These are phyloP conservation scores for Fregetta grallaria DNA, from an alignment of 2,113 vertebrate species.

Conservation along the genomic window DNA sequence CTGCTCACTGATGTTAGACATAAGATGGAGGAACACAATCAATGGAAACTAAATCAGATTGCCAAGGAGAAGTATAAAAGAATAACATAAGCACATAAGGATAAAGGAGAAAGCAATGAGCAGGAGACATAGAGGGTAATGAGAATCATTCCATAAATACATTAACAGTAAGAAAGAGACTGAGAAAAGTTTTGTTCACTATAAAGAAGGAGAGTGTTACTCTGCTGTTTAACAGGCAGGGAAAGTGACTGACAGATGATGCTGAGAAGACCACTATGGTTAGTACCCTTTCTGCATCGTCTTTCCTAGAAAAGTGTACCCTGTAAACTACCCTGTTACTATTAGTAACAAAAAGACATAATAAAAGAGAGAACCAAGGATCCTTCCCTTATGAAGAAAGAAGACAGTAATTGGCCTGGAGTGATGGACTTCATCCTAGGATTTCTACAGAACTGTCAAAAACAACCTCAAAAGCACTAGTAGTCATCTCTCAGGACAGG, in stretches of 20 bases:
- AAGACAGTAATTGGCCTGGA: neutral
- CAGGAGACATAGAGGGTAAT: neutral
- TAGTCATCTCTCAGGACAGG: neutral
- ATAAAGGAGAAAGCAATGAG: neutral
- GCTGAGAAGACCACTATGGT: neutral
- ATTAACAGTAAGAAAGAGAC: neutral
- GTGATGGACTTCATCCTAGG: neutral
- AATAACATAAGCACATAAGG: neutral
- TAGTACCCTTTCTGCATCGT: neutral
- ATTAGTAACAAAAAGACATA: neutral
- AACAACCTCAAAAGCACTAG: neutral
- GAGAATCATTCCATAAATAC: neutral
- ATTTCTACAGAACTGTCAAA: neutral
- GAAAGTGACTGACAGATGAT: neutral
- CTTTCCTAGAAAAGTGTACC: neutral
- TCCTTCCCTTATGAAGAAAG: neutral
- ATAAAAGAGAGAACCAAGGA: neutral
- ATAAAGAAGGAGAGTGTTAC: neutral
- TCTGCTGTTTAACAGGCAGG: neutral
- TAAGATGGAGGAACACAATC: neutral
- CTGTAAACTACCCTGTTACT: neutral
- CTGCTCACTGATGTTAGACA: neutral
- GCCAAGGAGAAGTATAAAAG: neutral
- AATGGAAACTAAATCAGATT: neutral
- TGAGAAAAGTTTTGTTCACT: neutral